Base-by-base conservation (phyloP, 2,888 invertebrate species). In the Drosophila affinis region DNA sequence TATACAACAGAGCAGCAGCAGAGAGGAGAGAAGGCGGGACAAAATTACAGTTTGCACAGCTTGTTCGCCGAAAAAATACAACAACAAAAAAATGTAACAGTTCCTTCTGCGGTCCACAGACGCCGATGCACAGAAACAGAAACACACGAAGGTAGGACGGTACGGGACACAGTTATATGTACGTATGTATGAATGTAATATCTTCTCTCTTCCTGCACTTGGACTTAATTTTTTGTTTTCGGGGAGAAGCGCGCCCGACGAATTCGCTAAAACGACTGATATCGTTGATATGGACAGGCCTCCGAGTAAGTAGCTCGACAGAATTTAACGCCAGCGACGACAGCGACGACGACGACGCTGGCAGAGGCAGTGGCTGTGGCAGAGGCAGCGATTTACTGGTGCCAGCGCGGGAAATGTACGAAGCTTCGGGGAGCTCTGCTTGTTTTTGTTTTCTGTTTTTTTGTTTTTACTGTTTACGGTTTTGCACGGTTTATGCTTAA, bases 201-300 rank as follows among this genome's bases (percentile, higher is more conserved):
- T 74, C 70, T 64, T 58, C 48, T 62, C 21, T 59, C 34, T 52
- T 53, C 60, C 54, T 67, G 53, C 45, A 62, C 48, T 24, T 32
- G 47, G 47, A 72, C 59, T 45, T 34, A n/a, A n/a, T n/a, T 34
- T 21, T 21, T 21, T 18, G 18, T 21, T 55, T 63, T 44, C n/a
- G 29, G 32, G 49, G 49, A 65, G 72, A 75, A 88, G 87, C 77
- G 89, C 79, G 81, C 90, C 77, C 88, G 72, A 81, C 83, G 88
- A 85, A 83, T 81, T 85, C 89, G 78, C 83, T 73, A 77, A 81
- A 78, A 79, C 89, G 89, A 89, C 89, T 89, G 89, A 87, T 89
- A 87, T 86, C 78, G 77, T 73, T 82, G 82, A 89, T 90, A 86
- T 84, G 81, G 84, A 78, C 87, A 78, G 81, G 85, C 89, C 85